Evolutionary conservation across 2,113 vertebrate genomes (phyloP), one percentile per base, ranked within the genome.

Genomic region (Guaruba guarouba): DNA sequence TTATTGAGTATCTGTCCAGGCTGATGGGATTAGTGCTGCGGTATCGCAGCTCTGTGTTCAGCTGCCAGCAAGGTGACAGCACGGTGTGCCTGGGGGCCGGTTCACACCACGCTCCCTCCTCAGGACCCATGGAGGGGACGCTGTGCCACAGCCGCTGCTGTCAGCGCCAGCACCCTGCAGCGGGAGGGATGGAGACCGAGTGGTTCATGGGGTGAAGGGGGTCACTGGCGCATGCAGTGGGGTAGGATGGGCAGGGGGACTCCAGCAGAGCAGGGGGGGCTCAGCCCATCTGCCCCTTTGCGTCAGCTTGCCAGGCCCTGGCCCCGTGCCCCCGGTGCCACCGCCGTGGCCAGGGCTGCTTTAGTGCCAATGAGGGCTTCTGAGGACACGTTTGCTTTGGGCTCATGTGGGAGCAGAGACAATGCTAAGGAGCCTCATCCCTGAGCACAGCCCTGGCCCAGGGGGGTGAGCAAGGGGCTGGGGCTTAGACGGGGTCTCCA

Each of bases 41-140:
- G 31, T 4, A 7, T 3, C 1, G 25, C 63, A 6, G 68, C 79
- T 80, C 17, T 3, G 61, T 10, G 24, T 8, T 8, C 31, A 55
- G 52, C 59, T 33, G 64, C 76, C 33, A 2, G 1, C 28, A 24
- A 17, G 22, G 82, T 16, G 63, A 51, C 64, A 25, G 31, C 41
- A 1, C 2, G 1, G 35, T 6, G 6, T 2, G 35, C 48, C 31
- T n/a, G 70, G 29, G 2, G 7, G 6, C 41, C 1, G 0, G 19
- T 35, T 66, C 55, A 25, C 3, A 0, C 39, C 46, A 31, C 0
- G 1, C 35, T 73, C 55, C 63, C 10, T 13, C 37, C 20, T 6
- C 29, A 1, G 41, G 5, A 57, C 11, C 52, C 27, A 2, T 7
- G 1, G 14, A 1, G 11, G 41, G 16, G 19, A n/a, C 6, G 7